Base-by-base conservation (phyloP, 2,888 invertebrate species). In the Melikaiella ostensackeni region DNA sequence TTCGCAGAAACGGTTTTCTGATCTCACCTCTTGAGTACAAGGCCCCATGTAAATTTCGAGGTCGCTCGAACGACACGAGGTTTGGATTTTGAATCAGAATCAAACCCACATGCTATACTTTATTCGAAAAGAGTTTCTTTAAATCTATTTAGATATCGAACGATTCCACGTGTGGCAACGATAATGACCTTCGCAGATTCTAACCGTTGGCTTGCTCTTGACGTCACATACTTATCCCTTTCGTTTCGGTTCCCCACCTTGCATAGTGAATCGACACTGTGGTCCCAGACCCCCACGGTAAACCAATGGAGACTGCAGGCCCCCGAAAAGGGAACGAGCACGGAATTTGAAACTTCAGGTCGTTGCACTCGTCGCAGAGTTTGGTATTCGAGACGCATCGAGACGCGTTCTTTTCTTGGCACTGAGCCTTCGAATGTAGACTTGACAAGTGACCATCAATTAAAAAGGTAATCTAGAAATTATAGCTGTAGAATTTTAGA, bases 21-120 rank as follows among this genome's bases (percentile, higher is more conserved):
- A 21, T 70, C 27, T 70, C 30, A 27, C 27, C 19, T 70, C 42
- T 38, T 16, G 19, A 11, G 27, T 70, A 50, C 70, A 70, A 70
- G 70, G 70, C 50, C 62, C 30, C 76, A 79, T 78, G 78, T 76
- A 76, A 81, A 79, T 79, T 50, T 75, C 75, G 79, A 79, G 79
- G 79, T 59, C 79, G 66, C 75, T 21, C 6, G 70, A 46, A 24
- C 75, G 74, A 27, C 57, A 61, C 79, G 79, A 75, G 77, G 50
- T 63, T 27, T 62, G 75, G 38, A 76, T 82, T 78, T 77, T 63
- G 77, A 80, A 78, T 79, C 76, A 75, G 75, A 75, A 73, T 21
- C 46, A 57, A 50, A 7, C 19, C 50, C 42, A 30, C 27, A 27
- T 11, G 42, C n/a, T 35, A 75, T 75, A 61, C 19, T 38, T 75